These are phyloP conservation scores for Micromussa lordhowensis DNA, from an alignment of 92 coral and sea anemone genomes.

Conservation along the genomic window DNA sequence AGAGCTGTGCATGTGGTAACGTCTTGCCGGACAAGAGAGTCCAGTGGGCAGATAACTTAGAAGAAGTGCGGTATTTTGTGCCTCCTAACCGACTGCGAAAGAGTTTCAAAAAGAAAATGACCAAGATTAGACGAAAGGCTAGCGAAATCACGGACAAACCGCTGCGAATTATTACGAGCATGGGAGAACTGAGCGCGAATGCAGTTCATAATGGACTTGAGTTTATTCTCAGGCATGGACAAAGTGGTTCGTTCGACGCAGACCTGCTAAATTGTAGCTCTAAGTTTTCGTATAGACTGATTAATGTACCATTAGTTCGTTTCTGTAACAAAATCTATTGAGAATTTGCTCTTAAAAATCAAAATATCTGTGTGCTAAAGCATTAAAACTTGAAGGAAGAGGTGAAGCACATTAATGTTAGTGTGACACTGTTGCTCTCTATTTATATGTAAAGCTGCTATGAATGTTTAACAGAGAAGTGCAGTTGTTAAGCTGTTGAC, in stretches of 20 bases:
- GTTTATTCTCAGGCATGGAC: conserved; percentile 80
- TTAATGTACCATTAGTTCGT: neutral
- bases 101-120: conserved; percentile 72
- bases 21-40: conserved; percentile 58
- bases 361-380: neutral
- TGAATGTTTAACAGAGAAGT: no score
- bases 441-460: conserved; percentile 22
- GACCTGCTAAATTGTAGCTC: conserved; percentile 1
- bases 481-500: conserved; percentile 29
- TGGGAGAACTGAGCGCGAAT: conserved; percentile 84
- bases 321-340: neutral
- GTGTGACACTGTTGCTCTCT: conserved; percentile 26
- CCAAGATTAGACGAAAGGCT: conserved; percentile 75
- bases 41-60: conserved; percentile 87
- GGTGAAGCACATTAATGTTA: neutral
- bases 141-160: conserved; percentile 88
- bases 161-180: conserved; percentile 74
- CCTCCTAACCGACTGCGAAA: conserved; percentile 76
- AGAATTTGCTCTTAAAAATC: neutral
- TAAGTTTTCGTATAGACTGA: neutral
- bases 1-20: neutral
- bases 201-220: conserved; percentile 81
- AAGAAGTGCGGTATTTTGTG: conserved; percentile 77
- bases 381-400: neutral
- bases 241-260: conserved; percentile 87